Conservation (phyloP, 2,113 vertebrate species). For the Cyprinodon brontotheroides region DNA sequence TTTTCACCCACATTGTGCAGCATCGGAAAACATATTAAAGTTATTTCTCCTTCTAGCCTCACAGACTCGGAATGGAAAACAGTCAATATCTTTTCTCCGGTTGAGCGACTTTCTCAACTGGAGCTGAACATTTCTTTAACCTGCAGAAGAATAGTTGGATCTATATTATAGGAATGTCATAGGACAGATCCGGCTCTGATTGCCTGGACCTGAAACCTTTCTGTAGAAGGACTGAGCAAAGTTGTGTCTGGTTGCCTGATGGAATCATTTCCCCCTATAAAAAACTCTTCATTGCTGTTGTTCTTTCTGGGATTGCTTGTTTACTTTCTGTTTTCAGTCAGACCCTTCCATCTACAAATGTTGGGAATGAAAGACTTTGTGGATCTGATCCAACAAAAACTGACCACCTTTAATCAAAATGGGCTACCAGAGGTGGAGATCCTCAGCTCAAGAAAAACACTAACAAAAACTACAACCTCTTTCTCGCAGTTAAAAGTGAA, state of each 20-base stretch:
- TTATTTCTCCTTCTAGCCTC: not conserved
- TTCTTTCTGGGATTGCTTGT: not conserved
- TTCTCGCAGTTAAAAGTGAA: not conserved
- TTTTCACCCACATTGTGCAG: too few relatives aligned
- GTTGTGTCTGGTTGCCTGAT: not conserved
- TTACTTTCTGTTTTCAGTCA: constrained; percentile 5
- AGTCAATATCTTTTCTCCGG: not conserved
- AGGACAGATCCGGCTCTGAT: not conserved
- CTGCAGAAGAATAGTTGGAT: not conserved
- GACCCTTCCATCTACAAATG: not conserved
- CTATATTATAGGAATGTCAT: not conserved
- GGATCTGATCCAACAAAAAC: not conserved
- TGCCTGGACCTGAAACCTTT: not conserved
- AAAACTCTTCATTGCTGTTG: not conserved
- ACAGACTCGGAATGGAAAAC: not conserved
- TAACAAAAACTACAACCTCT: not conserved
- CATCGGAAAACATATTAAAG: not conserved
- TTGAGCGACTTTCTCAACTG: not conserved
- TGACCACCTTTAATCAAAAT: not conserved
- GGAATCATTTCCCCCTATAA: too few relatives aligned
- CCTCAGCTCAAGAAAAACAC: not conserved
- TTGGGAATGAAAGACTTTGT: not conserved
- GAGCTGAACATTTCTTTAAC: not conserved
- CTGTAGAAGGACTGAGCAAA: not conserved
- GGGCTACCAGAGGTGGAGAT: not conserved